These are phyloP conservation scores for Meandrusa payeni DNA, from an alignment of 2,888 invertebrate genomes.

Conservation along the genomic window DNA sequence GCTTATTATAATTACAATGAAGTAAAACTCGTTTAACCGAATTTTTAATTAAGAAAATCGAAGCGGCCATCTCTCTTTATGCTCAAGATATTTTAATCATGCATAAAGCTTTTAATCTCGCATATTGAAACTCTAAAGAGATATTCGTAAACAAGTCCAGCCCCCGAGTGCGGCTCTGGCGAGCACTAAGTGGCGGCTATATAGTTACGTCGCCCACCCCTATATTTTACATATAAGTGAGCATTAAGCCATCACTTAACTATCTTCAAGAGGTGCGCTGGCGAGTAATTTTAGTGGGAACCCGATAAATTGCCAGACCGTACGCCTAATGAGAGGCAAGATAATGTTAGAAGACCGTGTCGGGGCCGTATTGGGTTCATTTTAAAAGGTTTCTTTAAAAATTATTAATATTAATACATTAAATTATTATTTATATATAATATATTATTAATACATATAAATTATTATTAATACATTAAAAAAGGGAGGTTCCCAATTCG, in stretches of 20 bases:
- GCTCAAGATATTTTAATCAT: neutral
- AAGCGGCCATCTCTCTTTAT: neutral
- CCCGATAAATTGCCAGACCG: conserved; percentile 66
- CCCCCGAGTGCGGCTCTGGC: conserved; percentile 12
- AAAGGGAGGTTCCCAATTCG: no score
- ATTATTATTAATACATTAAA: no score
- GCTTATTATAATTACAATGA: no score
- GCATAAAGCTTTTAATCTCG: conserved; percentile 3
- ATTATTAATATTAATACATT: no score
- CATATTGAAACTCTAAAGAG: conserved; percentile 8
- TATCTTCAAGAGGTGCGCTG: conserved; percentile 47
- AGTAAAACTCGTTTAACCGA: no score
- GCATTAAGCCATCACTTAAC: conserved; percentile 59
- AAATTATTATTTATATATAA: no score
- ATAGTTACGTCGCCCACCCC: conserved; percentile 11
- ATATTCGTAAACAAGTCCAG: conserved; percentile 11
- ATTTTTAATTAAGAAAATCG: conserved; percentile 6
- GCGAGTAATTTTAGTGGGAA: conserved; percentile 60
- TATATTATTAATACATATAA: no score
- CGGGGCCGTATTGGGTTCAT: conserved; percentile 26
- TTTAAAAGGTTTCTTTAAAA: conserved; percentile 6
- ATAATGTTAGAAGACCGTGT: conserved; percentile 50
- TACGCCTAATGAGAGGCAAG: conserved; percentile 70
- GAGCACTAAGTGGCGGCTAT: conserved; percentile 8
- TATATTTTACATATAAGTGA: conserved; percentile 50